phyloP scores from a whole-genome alignment of 2,888 invertebrate genomes.

The Trachelus stipa region DNA sequence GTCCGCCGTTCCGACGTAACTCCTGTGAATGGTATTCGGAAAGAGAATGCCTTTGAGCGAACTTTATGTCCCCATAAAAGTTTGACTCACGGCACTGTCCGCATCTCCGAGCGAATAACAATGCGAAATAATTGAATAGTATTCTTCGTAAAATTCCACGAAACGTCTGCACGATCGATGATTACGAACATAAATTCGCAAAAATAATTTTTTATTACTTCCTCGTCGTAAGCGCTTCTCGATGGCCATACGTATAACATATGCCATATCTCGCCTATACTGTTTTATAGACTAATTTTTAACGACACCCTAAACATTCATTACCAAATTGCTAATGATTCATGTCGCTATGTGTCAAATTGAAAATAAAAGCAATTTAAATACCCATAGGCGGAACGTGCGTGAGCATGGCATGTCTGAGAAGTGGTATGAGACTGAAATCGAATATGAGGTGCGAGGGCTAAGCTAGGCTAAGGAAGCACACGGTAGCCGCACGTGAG shows the following conservation, averaged over 20 bases:
- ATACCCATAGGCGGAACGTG: conserved; percentile 38
- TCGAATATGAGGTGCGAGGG: conserved; percentile 56
- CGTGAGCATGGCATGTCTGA: conserved; percentile 38
- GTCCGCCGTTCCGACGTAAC: not conserved
- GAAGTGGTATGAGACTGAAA: conserved; percentile 43
- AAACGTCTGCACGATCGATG: not conserved
- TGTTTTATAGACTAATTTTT: not conserved
- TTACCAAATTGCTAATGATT: not conserved
- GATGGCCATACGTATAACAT: not conserved
- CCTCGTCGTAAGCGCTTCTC: not conserved
- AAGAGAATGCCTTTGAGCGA: not conserved
- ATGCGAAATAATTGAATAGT: not conserved
- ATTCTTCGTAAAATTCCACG: not conserved
- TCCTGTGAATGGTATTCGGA: not conserved
- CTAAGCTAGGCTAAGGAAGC: conserved; percentile 49
- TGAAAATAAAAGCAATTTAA: conserved; percentile 13
- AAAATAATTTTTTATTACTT: not conserved
- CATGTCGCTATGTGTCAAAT: not conserved
- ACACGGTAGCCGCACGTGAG: conserved; percentile 44
- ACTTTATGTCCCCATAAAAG: not conserved
- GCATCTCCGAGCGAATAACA: not conserved
- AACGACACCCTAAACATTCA: not conserved
- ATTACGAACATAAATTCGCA: not conserved
- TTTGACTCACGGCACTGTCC: not conserved
- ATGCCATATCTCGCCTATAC: not conserved